Evolutionary conservation across 2,888 invertebrate genomes (phyloP).

Genomic region (Tanytarsus gracilentus): DNA sequence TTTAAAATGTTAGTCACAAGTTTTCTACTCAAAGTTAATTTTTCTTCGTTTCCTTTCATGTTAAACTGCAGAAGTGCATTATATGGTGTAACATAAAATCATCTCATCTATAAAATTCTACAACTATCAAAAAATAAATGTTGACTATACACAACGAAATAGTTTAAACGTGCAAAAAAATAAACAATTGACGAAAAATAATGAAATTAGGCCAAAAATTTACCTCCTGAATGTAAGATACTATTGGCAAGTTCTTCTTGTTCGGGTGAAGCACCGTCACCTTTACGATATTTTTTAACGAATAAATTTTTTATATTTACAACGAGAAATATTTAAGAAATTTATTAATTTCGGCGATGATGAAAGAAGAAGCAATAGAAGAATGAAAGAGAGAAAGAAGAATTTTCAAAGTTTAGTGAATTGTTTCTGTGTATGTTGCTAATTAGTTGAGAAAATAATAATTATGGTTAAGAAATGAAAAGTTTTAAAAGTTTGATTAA

Average conservation of each 20-base stretch:
- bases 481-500: no score
- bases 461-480: not conserved
- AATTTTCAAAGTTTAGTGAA: not conserved
- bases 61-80: no score
- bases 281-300: conserved; percentile 43
- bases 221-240: conserved; percentile 77
- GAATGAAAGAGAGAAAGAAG: conserved; percentile 17
- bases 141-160: no score
- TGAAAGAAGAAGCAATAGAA: not conserved
- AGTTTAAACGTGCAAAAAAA: conserved; percentile 9
- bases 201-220: conserved; percentile 32
- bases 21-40: no score
- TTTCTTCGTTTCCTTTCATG: no score
- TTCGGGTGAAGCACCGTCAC: conserved; percentile 68
- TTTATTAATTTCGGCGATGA: not conserved
- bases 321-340: no score
- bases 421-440: not conserved
- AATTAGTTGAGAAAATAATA: not conserved
- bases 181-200: not conserved
- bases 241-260: conserved; percentile 78
- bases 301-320: conserved; percentile 33
- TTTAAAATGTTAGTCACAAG: no score
- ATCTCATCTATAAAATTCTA: conserved; percentile 1
- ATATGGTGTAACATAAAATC: no score
- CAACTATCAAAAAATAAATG: conserved; percentile 1